Evolutionary conservation across 2,797 vertebrate genomes (phyloP).

Genomic region (Pitangus sulphuratus): DNA sequence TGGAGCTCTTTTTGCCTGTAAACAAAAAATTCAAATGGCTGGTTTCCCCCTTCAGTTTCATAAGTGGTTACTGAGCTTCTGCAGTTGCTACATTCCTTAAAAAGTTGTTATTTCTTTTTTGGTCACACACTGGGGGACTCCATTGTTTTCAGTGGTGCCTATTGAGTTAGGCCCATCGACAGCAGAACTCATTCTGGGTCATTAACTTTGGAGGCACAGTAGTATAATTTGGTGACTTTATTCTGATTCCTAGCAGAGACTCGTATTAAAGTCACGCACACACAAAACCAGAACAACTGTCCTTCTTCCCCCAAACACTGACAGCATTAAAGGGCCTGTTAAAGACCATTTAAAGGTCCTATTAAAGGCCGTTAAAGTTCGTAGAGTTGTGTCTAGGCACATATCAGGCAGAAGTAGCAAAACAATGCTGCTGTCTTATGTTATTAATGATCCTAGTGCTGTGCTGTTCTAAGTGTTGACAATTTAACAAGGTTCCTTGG

Average conservation of each 20-base stretch:
- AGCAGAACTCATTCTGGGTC: slow-evolving; percentile 58
- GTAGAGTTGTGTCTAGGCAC: neutral
- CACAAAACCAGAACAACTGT: neutral
- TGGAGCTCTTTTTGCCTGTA: slow-evolving; percentile 45
- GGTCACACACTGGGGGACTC: slow-evolving; percentile 65
- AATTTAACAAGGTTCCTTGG: slow-evolving; percentile 50
- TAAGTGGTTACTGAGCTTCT: slow-evolving; percentile 68
- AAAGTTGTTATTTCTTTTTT: slow-evolving; percentile 68
- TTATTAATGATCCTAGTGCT: slow-evolving; percentile 1
- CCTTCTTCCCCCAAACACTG: neutral
- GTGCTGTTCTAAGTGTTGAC: slow-evolving; percentile 17
- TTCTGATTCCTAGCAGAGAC: slow-evolving; percentile 25
- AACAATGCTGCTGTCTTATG: neutral
- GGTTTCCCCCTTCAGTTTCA: slow-evolving; percentile 30
- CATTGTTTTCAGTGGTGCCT: slow-evolving; percentile 69
- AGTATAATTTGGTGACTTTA: slow-evolving; percentile 50
- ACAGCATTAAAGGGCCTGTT: neutral
- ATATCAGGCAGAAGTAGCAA: slow-evolving; percentile 4
- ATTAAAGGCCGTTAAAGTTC: neutral
- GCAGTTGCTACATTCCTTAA: slow-evolving; percentile 69
- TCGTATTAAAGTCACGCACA: slow-evolving; percentile 16
- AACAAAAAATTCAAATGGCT: slow-evolving; percentile 52
- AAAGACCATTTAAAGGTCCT: neutral
- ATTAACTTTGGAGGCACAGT: slow-evolving; percentile 54
- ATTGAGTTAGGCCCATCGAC: slow-evolving; percentile 67